Percentiles rank a stretch among this genome's conserved stretches.
phyloP scores from a whole-genome alignment of 2,113 vertebrate genomes.

The Chrysemys picta region DNA sequence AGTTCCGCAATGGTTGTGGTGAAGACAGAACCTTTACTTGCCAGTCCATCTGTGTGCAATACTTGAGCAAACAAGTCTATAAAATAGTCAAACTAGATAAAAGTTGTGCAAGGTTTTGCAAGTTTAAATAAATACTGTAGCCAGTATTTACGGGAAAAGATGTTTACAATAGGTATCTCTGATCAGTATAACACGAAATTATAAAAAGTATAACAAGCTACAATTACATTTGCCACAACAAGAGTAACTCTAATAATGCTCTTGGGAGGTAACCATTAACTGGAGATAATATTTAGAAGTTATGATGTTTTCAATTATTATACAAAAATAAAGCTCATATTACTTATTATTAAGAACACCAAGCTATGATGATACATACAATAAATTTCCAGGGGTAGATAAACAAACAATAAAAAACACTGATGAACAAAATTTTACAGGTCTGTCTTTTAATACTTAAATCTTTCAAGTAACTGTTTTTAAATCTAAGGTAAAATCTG shows the following conservation, averaged over 20 bases:
- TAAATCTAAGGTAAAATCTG: neutral
- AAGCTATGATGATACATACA: accelerated
- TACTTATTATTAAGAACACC: accelerated
- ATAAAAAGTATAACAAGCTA: neutral
- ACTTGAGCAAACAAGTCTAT: neutral
- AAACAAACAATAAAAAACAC: accelerated
- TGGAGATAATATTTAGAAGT: neutral
- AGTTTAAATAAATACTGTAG: conserved; percentile 50
- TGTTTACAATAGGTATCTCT: neutral
- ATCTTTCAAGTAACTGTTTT: accelerated
- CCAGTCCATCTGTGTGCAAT: neutral
- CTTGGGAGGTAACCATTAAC: neutral
- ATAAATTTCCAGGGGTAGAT: accelerated
- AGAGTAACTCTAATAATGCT: neutral
- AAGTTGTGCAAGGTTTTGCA: conserved; percentile 50
- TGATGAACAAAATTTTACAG: neutral
- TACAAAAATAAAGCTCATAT: no score
- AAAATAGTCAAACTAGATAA: conserved; percentile 38
- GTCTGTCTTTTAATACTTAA: neutral
- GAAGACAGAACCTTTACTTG: neutral
- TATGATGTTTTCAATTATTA: accelerated
- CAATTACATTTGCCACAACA: neutral
- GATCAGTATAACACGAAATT: neutral
- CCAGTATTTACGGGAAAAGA: conserved; percentile 51
- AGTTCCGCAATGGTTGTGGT: neutral